Evolutionary conservation across 2,888 invertebrate genomes (phyloP).

Genomic region (Coenonympha glycerion): DNA sequence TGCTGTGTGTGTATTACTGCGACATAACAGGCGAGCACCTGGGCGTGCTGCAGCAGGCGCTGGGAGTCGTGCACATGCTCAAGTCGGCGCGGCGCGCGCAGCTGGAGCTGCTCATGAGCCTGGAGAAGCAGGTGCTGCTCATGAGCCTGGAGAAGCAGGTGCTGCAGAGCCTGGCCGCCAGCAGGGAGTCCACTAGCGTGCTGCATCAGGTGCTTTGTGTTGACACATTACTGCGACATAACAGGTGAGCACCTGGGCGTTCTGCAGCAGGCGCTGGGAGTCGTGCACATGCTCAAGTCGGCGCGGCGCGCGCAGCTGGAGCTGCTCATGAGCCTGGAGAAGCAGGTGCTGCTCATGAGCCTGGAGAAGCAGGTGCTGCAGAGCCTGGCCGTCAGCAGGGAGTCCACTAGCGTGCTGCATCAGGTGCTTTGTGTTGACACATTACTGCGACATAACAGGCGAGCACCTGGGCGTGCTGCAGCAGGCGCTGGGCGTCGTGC

Average conservation of each 20-base stretch:
- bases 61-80: constrained; percentile 74
- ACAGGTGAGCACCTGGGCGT: constrained; percentile 58
- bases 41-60: constrained; percentile 60
- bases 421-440: no score
- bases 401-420: constrained; percentile 73
- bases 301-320: constrained; percentile 72
- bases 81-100: constrained; percentile 72
- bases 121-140: no score
- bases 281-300: constrained; percentile 77
- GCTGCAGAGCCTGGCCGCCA: constrained; percentile 72
- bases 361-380: constrained; percentile 79
- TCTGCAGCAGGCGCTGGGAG: constrained; percentile 62
- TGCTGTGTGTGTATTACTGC: no score
- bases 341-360: constrained; percentile 74
- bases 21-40: constrained; percentile 55
- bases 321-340: constrained; percentile 77
- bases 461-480: constrained; percentile 61
- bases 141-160: constrained; percentile 79
- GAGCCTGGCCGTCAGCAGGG: constrained; percentile 69
- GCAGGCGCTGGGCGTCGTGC: constrained; percentile 69
- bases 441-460: constrained; percentile 58
- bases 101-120: constrained; percentile 75
- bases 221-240: constrained; percentile 60
- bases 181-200: constrained; percentile 75
- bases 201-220: constrained; percentile 68